Evolutionary conservation across 2,113 vertebrate genomes (phyloP).

Genomic region (Sturnira hondurensis): DNA sequence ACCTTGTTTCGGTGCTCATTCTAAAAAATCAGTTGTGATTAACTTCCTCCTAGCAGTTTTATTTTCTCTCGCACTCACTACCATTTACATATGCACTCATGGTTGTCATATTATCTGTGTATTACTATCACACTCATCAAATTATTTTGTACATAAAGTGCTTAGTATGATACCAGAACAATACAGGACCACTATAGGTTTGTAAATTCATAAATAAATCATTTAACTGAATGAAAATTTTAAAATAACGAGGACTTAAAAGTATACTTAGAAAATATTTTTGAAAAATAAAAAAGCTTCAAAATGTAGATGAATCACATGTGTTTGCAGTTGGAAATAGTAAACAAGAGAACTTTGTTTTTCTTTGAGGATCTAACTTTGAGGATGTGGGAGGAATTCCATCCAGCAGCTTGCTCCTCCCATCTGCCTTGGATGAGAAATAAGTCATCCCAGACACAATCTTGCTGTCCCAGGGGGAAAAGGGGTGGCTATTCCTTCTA

Average conservation of each 20-base stretch:
- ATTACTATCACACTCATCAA: background rate
- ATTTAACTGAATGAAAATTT: background rate
- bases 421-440: accelerated
- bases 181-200: background rate
- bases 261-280: background rate
- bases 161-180: background rate
- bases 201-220: background rate
- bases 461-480: no score
- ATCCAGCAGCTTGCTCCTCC: no score
- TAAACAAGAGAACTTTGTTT: background rate
- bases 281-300: background rate
- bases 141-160: background rate
- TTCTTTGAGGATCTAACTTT: background rate
- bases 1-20: background rate
- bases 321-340: background rate
- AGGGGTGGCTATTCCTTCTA: no score
- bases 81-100: background rate
- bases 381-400: no score
- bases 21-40: background rate
- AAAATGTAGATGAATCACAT: background rate
- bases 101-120: background rate
- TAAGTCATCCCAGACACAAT: no score
- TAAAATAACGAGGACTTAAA: background rate
- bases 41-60: background rate
- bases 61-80: background rate